Percentiles rank a stretch among this genome's conserved stretches.
These are phyloP conservation scores for Bergia sp. DNA, from an alignment of 92 coral and sea anemone genomes.

Conservation along the genomic window DNA sequence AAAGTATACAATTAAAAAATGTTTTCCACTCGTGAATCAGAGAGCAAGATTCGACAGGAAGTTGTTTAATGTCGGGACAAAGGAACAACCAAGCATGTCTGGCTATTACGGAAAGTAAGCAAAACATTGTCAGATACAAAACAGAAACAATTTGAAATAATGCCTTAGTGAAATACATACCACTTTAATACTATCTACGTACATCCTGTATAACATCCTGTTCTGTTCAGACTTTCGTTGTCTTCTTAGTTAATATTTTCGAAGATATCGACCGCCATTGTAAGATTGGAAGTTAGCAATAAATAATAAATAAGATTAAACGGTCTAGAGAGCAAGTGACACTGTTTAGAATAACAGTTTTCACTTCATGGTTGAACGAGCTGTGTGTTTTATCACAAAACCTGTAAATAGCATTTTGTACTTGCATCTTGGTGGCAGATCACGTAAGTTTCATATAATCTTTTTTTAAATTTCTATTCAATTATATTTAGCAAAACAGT, in stretches of 20 bases:
- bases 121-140: background rate
- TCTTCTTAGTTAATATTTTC: background rate
- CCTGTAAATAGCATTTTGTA: constrained; percentile 19
- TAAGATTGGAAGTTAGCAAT: background rate
- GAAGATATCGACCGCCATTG: background rate
- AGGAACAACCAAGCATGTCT: too few species aligned
- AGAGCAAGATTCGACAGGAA: background rate
- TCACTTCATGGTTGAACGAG: constrained; percentile 20
- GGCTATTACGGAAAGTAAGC: too few species aligned
- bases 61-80: background rate
- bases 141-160: background rate
- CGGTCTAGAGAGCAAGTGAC: constrained; percentile 19
- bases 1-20: too few species aligned
- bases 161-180: too few species aligned
- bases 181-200: background rate
- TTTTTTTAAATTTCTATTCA: background rate
- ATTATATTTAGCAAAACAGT: too few species aligned
- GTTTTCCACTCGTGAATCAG: too few species aligned
- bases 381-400: constrained; percentile 15
- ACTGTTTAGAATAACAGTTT: constrained; percentile 19
- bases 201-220: background rate
- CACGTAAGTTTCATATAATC: background rate
- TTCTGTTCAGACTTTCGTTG: background rate
- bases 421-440: background rate
- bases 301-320: constrained; percentile 21